Conservation (phyloP, 2,113 vertebrate genomes). For the Oryzias celebensis region DNA sequence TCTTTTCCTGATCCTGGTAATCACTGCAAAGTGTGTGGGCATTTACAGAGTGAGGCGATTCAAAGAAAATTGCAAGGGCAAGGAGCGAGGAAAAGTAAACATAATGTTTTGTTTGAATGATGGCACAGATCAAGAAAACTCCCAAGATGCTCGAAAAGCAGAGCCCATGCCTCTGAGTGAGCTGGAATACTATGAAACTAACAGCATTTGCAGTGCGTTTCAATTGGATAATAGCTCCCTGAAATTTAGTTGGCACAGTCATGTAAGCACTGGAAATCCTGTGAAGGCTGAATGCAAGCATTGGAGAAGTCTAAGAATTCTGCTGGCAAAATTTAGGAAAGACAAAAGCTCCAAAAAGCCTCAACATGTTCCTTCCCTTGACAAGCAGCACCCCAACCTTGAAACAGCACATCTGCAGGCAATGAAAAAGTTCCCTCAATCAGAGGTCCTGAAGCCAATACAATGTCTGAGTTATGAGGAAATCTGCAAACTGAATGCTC, state of each 20-base stretch:
- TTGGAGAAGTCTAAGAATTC: constrained; percentile 30
- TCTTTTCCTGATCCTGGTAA: constrained; percentile 36
- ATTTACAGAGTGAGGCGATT: constrained; percentile 35
- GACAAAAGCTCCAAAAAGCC: constrained; percentile 11
- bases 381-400: constrained; percentile 13
- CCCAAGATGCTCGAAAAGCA: constrained; percentile 11
- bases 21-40: constrained; percentile 31
- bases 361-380: constrained; percentile 10
- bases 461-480: constrained; percentile 69
- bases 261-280: constrained; percentile 18
- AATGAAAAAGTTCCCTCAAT: constrained; percentile 15
- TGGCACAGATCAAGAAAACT: constrained; percentile 22
- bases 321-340: constrained; percentile 25
- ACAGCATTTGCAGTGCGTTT: constrained; percentile 60
- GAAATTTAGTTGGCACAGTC: constrained; percentile 34
- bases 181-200: constrained; percentile 69
- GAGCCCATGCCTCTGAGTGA: constrained; percentile 41
- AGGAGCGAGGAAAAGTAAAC: constrained; percentile 59
- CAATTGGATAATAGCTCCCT: constrained; percentile 46
- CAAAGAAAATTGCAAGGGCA: constrained; percentile 12
- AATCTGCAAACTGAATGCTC: constrained; percentile 61
- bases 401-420: constrained; percentile 19
- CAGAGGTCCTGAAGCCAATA: constrained; percentile 43
- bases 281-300: constrained; percentile 12
- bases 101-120: constrained; percentile 46